Evolutionary conservation across 1,140 invertebrate species (phyloP).

Genomic region (Triops cancriformis): DNA sequence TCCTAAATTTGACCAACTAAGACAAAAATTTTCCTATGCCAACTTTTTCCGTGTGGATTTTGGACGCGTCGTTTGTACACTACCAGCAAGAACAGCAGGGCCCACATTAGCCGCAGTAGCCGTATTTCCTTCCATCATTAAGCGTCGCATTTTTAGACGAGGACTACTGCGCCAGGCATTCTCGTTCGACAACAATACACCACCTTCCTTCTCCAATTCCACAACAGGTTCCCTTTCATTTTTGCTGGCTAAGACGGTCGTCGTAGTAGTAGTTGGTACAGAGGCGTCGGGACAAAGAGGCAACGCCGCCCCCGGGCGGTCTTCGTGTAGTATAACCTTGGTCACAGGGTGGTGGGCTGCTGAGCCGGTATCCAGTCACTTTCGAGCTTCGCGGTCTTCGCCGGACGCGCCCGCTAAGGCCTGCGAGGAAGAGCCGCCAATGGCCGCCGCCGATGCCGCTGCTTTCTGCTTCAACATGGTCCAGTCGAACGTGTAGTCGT

Average conservation of each 20-base stretch:
- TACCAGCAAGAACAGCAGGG: no score
- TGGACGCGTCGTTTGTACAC: conserved; percentile 8
- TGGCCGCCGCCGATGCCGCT: conserved; percentile 38
- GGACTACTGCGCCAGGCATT: conserved; percentile 3
- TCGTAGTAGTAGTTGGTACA: background rate
- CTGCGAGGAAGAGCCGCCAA: conserved; percentile 33
- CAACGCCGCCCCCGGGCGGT: background rate
- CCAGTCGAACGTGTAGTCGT: conserved; percentile 99
- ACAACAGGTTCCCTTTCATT: background rate
- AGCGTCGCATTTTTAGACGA: background rate
- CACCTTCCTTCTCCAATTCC: background rate
- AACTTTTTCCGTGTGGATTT: conserved; percentile 5
- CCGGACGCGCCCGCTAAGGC: conserved; percentile 27
- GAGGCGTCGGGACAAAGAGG: conserved; percentile 7
- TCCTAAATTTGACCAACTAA: no score
- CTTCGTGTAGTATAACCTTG: background rate
- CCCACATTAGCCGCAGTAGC: background rate
- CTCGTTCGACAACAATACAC: background rate
- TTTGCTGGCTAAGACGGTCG: background rate
- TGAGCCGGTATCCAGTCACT: conserved; percentile 3
- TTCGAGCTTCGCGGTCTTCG: background rate
- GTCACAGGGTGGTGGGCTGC: background rate
- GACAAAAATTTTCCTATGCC: background rate
- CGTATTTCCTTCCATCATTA: background rate
- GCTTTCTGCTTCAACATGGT: conserved; percentile 93